Base-by-base conservation (phyloP, 2,888 invertebrate genomes). In the Heliconius cydno region DNA sequence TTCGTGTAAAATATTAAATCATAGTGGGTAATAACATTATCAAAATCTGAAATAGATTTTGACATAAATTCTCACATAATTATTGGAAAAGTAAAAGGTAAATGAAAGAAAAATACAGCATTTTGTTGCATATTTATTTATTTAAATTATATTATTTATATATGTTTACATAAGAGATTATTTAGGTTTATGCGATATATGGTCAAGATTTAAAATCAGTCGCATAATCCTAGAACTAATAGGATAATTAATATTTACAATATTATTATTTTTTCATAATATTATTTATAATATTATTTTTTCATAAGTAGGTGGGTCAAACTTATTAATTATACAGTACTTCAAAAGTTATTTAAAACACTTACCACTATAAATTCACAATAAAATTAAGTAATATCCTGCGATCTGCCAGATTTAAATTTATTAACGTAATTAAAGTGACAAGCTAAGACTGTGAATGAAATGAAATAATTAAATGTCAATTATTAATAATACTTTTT, bases 231-330 rank as follows among this genome's bases (percentile, higher is more conserved):
- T 76, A 79, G 25, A 19, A 76, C 71, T 63, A 78, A 66, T 72
- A 76, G 71, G 71, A 70, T 41, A 74, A 60, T 46, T 28, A n/a
- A 15, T 60, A 19, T 60, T 73, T 60, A 73, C 34, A 73, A 73
- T 65, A 30, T 65, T 15, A 10, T 46, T 30, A 60, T 72, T 76
- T 76, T 63, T 79, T 66, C 52, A 79, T 63, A n/a, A n/a, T n/a
- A n/a, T n/a, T n/a, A n/a, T n/a, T n/a, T n/a, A 30, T 65, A 65
- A 30, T 15, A 10, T 46, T 30, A 60, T 72, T 76, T 76, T 63
- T 79, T 66, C 52, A 79, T 63, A n/a, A n/a, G n/a, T n/a, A 80
- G 82, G 82, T 82, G 82, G 82, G 79, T 71, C 77, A 82, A 80
- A 79, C 82, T 79, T 82, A 70, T 75, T 57, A 57, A 77, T 77